Percentiles rank a stretch among this genome's conserved stretches.
Conservation (phyloP, 2,888 invertebrate species). For the Terebella lapidaria region DNA sequence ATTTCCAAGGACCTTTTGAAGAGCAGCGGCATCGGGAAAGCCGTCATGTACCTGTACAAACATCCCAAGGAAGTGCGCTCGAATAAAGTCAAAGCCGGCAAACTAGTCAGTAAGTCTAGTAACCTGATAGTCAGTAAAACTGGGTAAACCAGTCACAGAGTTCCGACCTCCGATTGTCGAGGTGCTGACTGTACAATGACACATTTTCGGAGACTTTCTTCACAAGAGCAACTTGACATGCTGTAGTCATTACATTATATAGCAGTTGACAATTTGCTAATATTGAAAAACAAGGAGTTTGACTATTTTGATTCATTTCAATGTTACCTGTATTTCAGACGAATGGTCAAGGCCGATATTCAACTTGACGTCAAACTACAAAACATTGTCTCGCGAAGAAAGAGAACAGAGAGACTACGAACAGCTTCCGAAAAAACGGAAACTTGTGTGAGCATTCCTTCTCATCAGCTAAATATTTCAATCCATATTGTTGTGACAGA, state of each 20-base stretch:
- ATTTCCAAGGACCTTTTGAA: constrained; percentile 85
- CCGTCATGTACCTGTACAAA: constrained; percentile 98
- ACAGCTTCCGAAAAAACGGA: constrained; percentile 63
- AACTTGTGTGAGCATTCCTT: constrained; percentile 39
- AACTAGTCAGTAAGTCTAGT: constrained; percentile 68
- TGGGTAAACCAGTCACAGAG: too few species aligned
- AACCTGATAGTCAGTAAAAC: too few species aligned
- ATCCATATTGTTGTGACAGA: too few species aligned
- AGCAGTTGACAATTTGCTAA: not conserved
- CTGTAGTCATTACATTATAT: too few species aligned
- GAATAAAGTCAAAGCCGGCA: constrained; percentile 84
- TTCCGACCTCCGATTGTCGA: too few species aligned
- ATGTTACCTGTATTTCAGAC: constrained; percentile 45
- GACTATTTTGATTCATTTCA: not conserved
- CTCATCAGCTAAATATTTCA: too few species aligned
- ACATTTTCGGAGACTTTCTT: too few species aligned
- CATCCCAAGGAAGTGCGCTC: constrained; percentile 94
- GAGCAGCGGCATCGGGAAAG: constrained; percentile 95
- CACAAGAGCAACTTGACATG: too few species aligned
- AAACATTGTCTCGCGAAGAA: constrained; percentile 85
- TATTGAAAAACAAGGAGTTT: not conserved
- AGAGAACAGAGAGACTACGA: constrained; percentile 86
- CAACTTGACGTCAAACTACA: constrained; percentile 87
- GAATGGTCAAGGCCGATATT: constrained; percentile 99
- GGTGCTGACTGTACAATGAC: too few species aligned